Evolutionary conservation across 2,888 invertebrate species (phyloP).

Genomic region (Ceraclea dissimilis): DNA sequence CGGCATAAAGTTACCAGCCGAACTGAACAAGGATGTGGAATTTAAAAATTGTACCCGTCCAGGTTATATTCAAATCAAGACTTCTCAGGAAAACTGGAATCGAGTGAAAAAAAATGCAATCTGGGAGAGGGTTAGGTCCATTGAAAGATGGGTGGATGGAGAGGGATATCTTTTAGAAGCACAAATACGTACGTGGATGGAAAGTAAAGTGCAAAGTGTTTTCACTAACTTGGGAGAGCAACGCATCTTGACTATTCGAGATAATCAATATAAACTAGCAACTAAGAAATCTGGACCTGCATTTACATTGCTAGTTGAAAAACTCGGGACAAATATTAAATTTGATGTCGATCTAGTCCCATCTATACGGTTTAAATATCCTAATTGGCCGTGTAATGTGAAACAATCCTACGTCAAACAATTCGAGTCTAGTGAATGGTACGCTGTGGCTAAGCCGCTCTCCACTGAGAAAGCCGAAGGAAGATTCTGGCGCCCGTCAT

Average conservation of each 20-base stretch:
- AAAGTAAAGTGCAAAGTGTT: slow-evolving; percentile 4
- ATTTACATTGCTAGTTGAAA: slow-evolving; percentile 5
- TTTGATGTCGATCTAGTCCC: slow-evolving; percentile 13
- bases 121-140: slow-evolving; percentile 5
- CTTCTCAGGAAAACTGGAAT: not conserved
- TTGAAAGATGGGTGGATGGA: slow-evolving; percentile 11
- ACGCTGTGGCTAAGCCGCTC: slow-evolving; percentile 10
- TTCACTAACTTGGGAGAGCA: not conserved
- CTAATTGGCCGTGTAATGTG: slow-evolving; percentile 7
- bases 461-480: not conserved
- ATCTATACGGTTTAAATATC: slow-evolving; percentile 4
- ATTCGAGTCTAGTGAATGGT: slow-evolving; percentile 7
- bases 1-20: slow-evolving; percentile 9
- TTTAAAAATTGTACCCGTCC: not conserved
- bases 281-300: slow-evolving; percentile 9
- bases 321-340: not conserved
- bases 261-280: not conserved
- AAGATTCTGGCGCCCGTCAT: slow-evolving; percentile 3
- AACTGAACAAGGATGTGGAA: not conserved
- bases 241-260: not conserved
- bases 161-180: slow-evolving; percentile 8
- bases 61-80: slow-evolving; percentile 14
- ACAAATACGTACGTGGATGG: slow-evolving; percentile 13
- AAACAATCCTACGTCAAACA: not conserved
- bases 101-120: slow-evolving; percentile 5